Base-by-base conservation (phyloP, 2,113 vertebrate genomes). In the Xiphophorus hellerii region DNA sequence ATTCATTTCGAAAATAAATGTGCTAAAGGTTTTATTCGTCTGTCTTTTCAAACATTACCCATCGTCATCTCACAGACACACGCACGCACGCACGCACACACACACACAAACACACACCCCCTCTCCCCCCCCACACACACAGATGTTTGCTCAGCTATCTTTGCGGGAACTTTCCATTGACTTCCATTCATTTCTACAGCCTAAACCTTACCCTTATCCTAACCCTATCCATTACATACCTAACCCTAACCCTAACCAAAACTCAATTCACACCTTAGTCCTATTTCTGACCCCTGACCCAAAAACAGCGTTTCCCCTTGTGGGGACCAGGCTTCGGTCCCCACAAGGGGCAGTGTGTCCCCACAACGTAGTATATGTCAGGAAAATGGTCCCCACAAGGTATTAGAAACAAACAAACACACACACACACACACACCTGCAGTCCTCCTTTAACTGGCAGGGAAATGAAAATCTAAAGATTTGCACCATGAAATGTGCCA, bases 401-500 rank as follows among this genome's bases (percentile, higher is more conserved):
- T 30, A 30, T 30, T 30, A 31, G 4, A 31, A 4, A 31, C 31
- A 31, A 4, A 35, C 35, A 37, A 10, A 11, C 35, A 37, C 33
- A 33, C 35, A 37, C 35, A 37, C 35, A 11, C 35, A 37, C 75
- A 83, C 75, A 62, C 84, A 78, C 84, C 82, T 85, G 84, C 86
- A 84, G 69, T 78, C 71, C 78, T 70, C 84, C 76, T 74, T 87
- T 84, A 87, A 77, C 66, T 65, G 75, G 68, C 71, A 78, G 54
- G 83, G 78, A 87, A 87, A 85, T 81, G 74, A 82, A 81, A 86
- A 85, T 87, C 79, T 84, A 82, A 80, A 82, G 85, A n/a, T 25
- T 58, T 58, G 10, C 22, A 92, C 87, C 87, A 89, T 90, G 88
- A 90, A 89, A 90, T 90, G 88, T 84, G 80, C 72, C 79, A 84